These are phyloP conservation scores for Lepidochitona cinerea DNA, from an alignment of 2,888 invertebrate species.

Conservation along the genomic window DNA sequence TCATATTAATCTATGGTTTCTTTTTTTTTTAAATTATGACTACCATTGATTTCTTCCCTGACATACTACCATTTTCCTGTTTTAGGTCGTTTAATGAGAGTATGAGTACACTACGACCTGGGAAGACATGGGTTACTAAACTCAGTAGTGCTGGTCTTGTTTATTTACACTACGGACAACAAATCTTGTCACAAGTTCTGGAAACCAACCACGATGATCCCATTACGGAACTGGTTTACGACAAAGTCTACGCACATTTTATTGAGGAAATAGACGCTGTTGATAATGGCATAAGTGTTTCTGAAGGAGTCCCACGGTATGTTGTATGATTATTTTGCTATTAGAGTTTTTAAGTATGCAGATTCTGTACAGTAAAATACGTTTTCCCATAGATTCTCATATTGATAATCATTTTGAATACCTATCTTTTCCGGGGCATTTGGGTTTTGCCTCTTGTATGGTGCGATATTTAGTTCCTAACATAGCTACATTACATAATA, in stretches of 20 bases:
- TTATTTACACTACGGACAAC: constrained; percentile 90
- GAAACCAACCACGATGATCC: constrained; percentile 38
- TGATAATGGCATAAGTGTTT: constrained; percentile 95
- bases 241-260: constrained; percentile 85
- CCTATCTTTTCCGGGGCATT: too few species aligned
- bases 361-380: too few species aligned
- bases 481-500: too few species aligned
- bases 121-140: constrained; percentile 74
- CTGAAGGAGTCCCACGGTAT: constrained; percentile 74
- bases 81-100: constrained; percentile 70
- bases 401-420: too few species aligned
- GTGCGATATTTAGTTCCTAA: too few species aligned
- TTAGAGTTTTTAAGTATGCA: too few species aligned
- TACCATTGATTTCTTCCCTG: too few species aligned
- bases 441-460: too few species aligned
- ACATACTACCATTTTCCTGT: too few species aligned
- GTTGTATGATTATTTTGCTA: background rate
- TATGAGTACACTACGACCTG: constrained; percentile 65
- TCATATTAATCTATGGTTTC: too few species aligned
- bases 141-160: constrained; percentile 96
- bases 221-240: constrained; percentile 67
- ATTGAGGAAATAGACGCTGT: constrained; percentile 96
- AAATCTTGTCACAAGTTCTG: constrained; percentile 73
- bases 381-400: too few species aligned
- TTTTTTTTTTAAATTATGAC: too few species aligned